Evolutionary conservation across 2,888 invertebrate species (phyloP).

Genomic region (Apoderus coryli): DNA sequence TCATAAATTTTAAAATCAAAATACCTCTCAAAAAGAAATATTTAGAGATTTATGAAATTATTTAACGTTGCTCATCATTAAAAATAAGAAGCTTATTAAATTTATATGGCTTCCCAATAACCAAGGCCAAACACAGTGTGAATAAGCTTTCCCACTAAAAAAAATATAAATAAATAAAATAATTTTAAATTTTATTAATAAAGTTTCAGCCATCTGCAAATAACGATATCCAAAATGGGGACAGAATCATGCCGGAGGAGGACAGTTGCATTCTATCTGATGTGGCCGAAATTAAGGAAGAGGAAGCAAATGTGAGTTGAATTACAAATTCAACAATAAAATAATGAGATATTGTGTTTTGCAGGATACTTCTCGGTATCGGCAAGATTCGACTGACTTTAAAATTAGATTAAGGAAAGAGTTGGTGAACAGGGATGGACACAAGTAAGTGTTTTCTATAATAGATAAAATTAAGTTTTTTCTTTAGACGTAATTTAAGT

Average conservation of each 20-base stretch:
- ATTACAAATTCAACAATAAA: constrained; percentile 8
- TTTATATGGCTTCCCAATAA: too few species aligned
- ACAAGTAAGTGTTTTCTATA: constrained; percentile 43
- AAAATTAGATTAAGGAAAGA: constrained; percentile 68
- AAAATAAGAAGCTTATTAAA: too few species aligned
- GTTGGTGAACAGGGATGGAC: constrained; percentile 69
- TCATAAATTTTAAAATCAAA: too few species aligned
- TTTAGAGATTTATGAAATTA: too few species aligned
- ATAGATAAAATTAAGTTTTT: constrained; percentile 1
- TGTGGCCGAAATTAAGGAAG: constrained; percentile 32
- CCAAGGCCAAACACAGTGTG: too few species aligned
- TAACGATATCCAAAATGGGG: constrained; percentile 34
- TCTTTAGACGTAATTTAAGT: too few species aligned
- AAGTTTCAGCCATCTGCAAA: constrained; percentile 28
- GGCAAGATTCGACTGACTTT: constrained; percentile 66
- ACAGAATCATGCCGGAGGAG: constrained; percentile 31
- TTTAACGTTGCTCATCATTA: too few species aligned
- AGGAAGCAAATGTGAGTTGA: constrained; percentile 28
- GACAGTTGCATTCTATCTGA: constrained; percentile 34
- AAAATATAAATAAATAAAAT: too few species aligned
- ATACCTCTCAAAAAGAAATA: too few species aligned
- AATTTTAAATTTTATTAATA: too few species aligned
- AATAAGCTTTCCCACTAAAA: too few species aligned
- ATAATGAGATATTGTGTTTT: constrained; percentile 8
- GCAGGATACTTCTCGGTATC: constrained; percentile 36